Percentiles rank a stretch among this genome's conserved stretches.
Conservation (phyloP, 1,140 invertebrate genomes). For the Euwallacea fornicatus region DNA sequence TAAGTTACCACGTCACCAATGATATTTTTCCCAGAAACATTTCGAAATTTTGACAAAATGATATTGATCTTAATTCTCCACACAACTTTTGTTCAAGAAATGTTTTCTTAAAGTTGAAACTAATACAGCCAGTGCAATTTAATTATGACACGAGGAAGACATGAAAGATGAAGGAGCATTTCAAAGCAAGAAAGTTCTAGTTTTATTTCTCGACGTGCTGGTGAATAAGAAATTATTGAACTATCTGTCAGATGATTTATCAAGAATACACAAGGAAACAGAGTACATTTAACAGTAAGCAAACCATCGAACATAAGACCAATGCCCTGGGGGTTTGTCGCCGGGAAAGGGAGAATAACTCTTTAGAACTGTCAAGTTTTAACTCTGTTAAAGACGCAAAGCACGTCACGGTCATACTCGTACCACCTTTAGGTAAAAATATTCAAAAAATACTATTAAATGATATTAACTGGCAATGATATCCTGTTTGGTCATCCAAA, state of each 20-base stretch:
- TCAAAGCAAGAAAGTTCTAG: slow-evolving; percentile 79
- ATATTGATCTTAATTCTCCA: slow-evolving; percentile 42
- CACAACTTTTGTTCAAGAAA: too few species aligned
- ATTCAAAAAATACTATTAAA: too few species aligned
- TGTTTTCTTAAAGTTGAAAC: background rate
- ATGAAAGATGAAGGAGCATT: slow-evolving; percentile 62
- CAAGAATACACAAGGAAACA: slow-evolving; percentile 92
- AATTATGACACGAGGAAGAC: slow-evolving; percentile 42
- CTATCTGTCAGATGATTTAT: slow-evolving; percentile 77
- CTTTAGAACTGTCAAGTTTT: slow-evolving; percentile 96
- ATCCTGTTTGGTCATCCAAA: too few species aligned
- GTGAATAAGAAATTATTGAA: slow-evolving; percentile 64
- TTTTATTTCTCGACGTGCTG: slow-evolving; percentile 58
- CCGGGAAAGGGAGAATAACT: slow-evolving; percentile 93
- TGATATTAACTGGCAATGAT: too few species aligned
- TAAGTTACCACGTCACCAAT: too few species aligned
- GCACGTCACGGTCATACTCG: slow-evolving; percentile 91
- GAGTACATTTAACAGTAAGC: slow-evolving; percentile 91
- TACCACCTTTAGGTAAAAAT: slow-evolving; percentile 84
- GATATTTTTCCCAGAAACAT: slow-evolving; percentile 65
- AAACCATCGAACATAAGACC: slow-evolving; percentile 98
- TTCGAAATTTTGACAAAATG: slow-evolving; percentile 63
- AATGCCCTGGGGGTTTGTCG: slow-evolving; percentile 95
- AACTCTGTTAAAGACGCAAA: slow-evolving; percentile 80
- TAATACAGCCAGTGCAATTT: background rate